Evolutionary conservation across 2,113 vertebrate species (phyloP).

Genomic region (Muscicapa adusta): DNA sequence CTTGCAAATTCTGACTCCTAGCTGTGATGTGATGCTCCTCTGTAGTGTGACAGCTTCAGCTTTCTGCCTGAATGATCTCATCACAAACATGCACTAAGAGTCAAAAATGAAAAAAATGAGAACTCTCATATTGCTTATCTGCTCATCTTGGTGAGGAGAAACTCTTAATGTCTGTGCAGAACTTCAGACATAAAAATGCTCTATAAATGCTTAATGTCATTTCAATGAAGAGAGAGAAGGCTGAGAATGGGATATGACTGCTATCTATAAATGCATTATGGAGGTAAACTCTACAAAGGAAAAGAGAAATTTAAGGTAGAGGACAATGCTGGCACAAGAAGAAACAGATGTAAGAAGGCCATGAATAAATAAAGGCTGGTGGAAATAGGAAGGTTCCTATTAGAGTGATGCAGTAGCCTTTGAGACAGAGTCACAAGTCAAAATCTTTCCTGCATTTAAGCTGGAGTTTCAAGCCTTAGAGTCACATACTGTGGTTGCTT

Average conservation of each 20-base stretch:
- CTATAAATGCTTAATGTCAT: conserved; percentile 1
- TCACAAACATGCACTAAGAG: background rate
- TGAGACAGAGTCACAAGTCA: background rate
- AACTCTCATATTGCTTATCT: conserved; percentile 33
- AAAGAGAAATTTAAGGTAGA: background rate
- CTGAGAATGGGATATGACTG: background rate
- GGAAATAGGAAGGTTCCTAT: background rate
- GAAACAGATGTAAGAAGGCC: background rate
- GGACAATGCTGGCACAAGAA: background rate
- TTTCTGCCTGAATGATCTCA: conserved; percentile 34
- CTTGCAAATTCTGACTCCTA: background rate
- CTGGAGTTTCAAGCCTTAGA: background rate
- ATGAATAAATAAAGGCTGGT: background rate
- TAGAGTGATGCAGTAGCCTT: background rate
- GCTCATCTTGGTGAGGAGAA: conserved; percentile 3
- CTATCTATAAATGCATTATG: conserved; percentile 4
- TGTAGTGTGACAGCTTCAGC: conserved; percentile 18
- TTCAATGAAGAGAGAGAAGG: background rate
- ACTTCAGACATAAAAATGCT: conserved; percentile 4
- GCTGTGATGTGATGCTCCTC: background rate
- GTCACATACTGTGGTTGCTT: background rate
- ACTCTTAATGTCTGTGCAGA: conserved; percentile 14
- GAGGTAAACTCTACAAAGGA: background rate
- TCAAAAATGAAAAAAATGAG: conserved; percentile 20
- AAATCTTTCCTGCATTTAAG: background rate